phyloP scores from a whole-genome alignment of 2,797 vertebrate genomes.

The Neostethus bicornis region DNA sequence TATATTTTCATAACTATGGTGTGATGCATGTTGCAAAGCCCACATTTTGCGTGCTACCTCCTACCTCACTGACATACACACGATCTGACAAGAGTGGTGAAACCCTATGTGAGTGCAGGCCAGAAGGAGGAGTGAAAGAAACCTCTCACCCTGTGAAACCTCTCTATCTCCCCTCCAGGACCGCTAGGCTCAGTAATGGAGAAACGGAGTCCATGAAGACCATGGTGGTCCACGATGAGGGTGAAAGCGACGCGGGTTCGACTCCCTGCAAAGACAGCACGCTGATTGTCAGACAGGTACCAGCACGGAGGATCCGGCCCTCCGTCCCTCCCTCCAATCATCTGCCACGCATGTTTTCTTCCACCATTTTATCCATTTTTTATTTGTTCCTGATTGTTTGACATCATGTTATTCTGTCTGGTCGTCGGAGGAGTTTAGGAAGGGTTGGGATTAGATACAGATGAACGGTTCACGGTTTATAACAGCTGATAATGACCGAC shows the following conservation, averaged over 20 bases:
- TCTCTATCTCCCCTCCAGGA: background rate
- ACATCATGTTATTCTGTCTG: conserved; percentile 53
- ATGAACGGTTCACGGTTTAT: too few relatives aligned
- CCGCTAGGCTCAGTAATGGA: background rate
- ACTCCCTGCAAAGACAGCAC: background rate
- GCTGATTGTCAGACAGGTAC: background rate
- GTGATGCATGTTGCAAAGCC: too few relatives aligned
- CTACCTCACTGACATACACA: too few relatives aligned
- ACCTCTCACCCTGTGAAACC: too few relatives aligned
- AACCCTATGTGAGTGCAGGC: too few relatives aligned
- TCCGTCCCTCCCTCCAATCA: background rate
- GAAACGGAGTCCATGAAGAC: background rate
- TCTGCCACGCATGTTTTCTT: background rate
- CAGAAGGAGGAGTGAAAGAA: too few relatives aligned
- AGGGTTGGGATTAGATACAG: too few relatives aligned
- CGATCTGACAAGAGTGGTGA: too few relatives aligned
- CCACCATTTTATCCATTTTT: conserved; percentile 4
- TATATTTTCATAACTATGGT: too few relatives aligned
- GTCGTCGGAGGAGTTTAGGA: too few relatives aligned
- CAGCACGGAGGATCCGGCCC: background rate
- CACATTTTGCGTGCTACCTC: too few relatives aligned
- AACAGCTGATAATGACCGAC: too few relatives aligned
- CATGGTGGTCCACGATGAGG: background rate
- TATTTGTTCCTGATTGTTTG: conserved; percentile 37
- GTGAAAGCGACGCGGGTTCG: background rate